Conservation (phyloP, 92 coral and sea anemone species). For the Zoanthus sociatus region DNA sequence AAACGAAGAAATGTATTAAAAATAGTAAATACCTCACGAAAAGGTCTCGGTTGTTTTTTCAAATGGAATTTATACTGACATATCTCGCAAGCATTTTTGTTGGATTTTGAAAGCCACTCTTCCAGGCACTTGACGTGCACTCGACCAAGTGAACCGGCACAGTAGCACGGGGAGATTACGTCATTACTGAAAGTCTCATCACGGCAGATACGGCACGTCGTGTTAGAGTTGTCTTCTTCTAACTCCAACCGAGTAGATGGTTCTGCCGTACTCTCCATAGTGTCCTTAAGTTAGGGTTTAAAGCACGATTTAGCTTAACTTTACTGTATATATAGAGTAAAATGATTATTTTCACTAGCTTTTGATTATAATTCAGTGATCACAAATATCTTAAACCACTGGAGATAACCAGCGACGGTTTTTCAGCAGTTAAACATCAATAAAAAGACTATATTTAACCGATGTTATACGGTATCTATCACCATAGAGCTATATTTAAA, state of each 20-base stretch:
- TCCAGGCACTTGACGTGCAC: slow-evolving; percentile 89
- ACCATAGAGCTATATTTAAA: too few relatives aligned
- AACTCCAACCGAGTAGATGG: neutral
- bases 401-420: too few relatives aligned
- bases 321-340: too few relatives aligned
- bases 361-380: too few relatives aligned
- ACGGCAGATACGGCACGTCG: slow-evolving; percentile 89
- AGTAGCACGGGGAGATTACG: slow-evolving; percentile 83
- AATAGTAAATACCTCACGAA: slow-evolving; percentile 72
- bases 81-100: slow-evolving; percentile 84
- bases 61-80: slow-evolving; percentile 79
- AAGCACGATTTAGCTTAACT: too few relatives aligned
- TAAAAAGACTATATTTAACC: too few relatives aligned
- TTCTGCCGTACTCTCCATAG: neutral
- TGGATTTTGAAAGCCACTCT: slow-evolving; percentile 89
- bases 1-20: neutral
- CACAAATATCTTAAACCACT: too few relatives aligned
- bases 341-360: too few relatives aligned
- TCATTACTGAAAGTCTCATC: slow-evolving; percentile 72
- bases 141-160: slow-evolving; percentile 90
- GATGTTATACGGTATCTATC: too few relatives aligned
- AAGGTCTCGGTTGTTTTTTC: slow-evolving; percentile 71
- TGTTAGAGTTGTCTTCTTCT: slow-evolving; percentile 35
- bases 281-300: neutral
- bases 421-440: too few relatives aligned